These are phyloP conservation scores for Aethina tumida DNA, from an alignment of 1,140 invertebrate genomes.

Conservation along the genomic window DNA sequence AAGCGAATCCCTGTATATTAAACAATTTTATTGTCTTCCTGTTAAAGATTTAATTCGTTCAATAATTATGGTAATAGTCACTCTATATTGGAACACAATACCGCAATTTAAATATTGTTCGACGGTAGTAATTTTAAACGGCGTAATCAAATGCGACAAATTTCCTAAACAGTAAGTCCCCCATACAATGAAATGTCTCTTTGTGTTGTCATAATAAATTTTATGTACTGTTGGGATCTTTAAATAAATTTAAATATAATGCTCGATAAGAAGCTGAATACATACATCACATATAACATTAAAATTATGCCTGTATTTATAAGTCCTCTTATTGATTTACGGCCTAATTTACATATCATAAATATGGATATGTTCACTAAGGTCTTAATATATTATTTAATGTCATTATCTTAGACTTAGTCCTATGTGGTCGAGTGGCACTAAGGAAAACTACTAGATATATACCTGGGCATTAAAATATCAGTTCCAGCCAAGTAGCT, in stretches of 20 bases:
- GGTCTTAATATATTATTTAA: conserved; percentile 23
- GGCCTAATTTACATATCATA: conserved; percentile 19
- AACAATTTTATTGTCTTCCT: too few species aligned
- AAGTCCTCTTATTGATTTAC: conserved; percentile 19
- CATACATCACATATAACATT: conserved; percentile 11
- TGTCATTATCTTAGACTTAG: conserved; percentile 16
- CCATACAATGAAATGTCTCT: conserved; percentile 1
- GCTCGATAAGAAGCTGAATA: conserved; percentile 1
- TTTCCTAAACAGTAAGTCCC: conserved; percentile 3
- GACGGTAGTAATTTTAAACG: too few species aligned
- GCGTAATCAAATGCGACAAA: conserved; percentile 8
- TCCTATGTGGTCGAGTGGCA: conserved; percentile 2
- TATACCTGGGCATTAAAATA: too few species aligned
- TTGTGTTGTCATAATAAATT: conserved; percentile 8
- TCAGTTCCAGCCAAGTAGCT: too few species aligned
- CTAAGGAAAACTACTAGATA: too few species aligned
- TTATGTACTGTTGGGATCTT: conserved; percentile 6
- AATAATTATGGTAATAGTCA: too few species aligned
- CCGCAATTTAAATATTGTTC: too few species aligned
- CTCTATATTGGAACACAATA: too few species aligned
- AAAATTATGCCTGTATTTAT: conserved; percentile 11
- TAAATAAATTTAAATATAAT: conserved; percentile 14
- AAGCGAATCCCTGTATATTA: too few species aligned
- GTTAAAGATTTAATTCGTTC: too few species aligned
- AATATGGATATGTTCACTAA: conserved; percentile 18